These are phyloP conservation scores for Lottia scabra DNA, from an alignment of 2,888 invertebrate species.

Conservation along the genomic window DNA sequence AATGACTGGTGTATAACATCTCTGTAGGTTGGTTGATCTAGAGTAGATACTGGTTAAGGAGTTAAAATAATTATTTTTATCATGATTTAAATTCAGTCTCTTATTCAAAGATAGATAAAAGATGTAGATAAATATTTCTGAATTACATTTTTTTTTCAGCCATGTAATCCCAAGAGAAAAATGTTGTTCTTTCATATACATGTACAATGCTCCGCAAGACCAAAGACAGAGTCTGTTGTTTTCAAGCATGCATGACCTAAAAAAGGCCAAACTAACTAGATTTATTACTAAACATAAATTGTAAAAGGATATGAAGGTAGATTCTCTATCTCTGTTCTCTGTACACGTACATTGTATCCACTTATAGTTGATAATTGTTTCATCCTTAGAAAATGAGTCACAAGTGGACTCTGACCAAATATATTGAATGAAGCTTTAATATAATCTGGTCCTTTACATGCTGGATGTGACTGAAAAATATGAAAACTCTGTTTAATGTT, in stretches of 20 bases:
- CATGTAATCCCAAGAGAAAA: too few relatives aligned
- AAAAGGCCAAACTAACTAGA: too few relatives aligned
- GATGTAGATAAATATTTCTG: too few relatives aligned
- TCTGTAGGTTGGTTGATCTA: slow-evolving; percentile 62
- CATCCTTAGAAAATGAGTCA: slow-evolving; percentile 62
- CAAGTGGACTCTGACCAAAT: slow-evolving; percentile 63
- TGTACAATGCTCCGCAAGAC: neutral
- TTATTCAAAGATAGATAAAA: too few relatives aligned
- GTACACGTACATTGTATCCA: slow-evolving; percentile 51
- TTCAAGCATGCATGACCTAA: too few relatives aligned
- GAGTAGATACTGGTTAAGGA: slow-evolving; percentile 48
- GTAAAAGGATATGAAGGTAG: slow-evolving; percentile 65
- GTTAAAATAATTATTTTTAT: neutral
- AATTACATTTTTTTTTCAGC: too few relatives aligned
- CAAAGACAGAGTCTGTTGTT: too few relatives aligned
- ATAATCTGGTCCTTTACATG: slow-evolving; percentile 60
- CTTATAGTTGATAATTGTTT: slow-evolving; percentile 53
- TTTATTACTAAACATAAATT: neutral
- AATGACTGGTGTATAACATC: slow-evolving; percentile 60
- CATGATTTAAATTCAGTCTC: too few relatives aligned
- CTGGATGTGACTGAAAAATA: slow-evolving; percentile 61
- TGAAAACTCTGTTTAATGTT: too few relatives aligned
- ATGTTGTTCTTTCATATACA: too few relatives aligned
- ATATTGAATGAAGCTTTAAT: slow-evolving; percentile 56
- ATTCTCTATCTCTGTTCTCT: slow-evolving; percentile 61